These are phyloP conservation scores for Podarcis raffonei DNA, from an alignment of 2,113 vertebrate species.

Conservation along the genomic window DNA sequence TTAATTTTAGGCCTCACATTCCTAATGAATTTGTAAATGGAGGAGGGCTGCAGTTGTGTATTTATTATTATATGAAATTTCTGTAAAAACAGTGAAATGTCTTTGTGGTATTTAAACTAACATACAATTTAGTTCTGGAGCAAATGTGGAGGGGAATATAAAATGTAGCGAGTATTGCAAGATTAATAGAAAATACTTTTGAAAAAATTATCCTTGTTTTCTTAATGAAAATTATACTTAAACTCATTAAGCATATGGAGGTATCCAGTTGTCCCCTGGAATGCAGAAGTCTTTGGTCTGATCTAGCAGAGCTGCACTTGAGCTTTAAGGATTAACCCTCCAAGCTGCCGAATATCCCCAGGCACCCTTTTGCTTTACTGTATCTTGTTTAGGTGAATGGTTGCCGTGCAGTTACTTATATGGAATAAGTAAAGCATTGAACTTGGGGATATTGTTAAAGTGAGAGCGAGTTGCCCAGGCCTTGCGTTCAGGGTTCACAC, in stretches of 20 bases:
- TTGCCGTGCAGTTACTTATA: background rate
- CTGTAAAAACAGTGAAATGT: background rate
- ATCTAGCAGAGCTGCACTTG: background rate
- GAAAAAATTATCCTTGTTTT: background rate
- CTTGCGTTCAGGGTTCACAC: background rate
- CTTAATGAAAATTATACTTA: background rate
- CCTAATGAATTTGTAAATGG: background rate
- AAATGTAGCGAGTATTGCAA: background rate
- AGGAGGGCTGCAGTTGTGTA: background rate
- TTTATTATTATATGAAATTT: background rate
- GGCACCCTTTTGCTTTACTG: background rate
- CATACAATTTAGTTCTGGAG: background rate
- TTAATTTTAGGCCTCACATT: constrained; percentile 21
- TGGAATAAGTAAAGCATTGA: background rate
- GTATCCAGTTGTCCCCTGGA: background rate
- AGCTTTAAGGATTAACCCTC: background rate
- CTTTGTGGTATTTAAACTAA: background rate
- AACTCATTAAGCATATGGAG: background rate
- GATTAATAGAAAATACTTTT: background rate
- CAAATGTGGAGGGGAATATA: background rate
- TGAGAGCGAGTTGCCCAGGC: background rate
- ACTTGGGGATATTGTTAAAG: too few species aligned
- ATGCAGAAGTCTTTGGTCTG: background rate
- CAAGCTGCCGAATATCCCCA: background rate
- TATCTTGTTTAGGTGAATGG: background rate